phyloP scores from a whole-genome alignment of 2,113 vertebrate genomes.

The Odocoileus virginianus region DNA sequence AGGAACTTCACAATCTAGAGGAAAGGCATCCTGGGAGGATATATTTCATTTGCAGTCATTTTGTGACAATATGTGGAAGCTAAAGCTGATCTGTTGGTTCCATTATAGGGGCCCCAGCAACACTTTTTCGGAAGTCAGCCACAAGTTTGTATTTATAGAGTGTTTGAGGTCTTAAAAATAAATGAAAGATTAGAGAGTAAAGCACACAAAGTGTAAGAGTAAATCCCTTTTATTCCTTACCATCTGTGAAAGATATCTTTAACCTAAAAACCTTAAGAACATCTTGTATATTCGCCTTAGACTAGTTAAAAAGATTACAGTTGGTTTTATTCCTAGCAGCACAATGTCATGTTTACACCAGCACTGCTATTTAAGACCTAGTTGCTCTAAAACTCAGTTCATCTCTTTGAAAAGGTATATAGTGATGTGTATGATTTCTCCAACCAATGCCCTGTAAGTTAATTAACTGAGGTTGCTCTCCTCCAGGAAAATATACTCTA shows the following conservation, averaged over 20 bases:
- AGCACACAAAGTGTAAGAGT: neutral
- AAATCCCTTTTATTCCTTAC: slow-evolving; percentile 3
- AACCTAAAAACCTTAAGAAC: neutral
- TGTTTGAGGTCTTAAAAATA: slow-evolving; percentile 37
- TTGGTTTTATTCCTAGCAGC: slow-evolving; percentile 5
- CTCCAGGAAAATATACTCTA: slow-evolving; percentile 26
- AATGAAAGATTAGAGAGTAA: neutral
- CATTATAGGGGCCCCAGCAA: neutral
- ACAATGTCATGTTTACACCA: neutral
- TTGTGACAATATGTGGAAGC: slow-evolving; percentile 6
- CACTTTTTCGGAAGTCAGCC: neutral
- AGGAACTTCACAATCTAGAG: neutral
- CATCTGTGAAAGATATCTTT: neutral
- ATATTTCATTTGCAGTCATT: neutral
- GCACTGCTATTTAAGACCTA: slow-evolving; percentile 33
- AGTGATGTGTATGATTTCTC: neutral
- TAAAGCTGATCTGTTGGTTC: neutral
- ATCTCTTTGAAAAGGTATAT: slow-evolving; percentile 26
- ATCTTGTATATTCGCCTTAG: neutral
- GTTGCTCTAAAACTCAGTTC: neutral
- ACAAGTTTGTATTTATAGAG: neutral
- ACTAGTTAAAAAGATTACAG: neutral
- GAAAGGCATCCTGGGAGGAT: neutral
- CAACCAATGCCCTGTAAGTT: neutral
- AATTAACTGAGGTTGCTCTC: slow-evolving; percentile 18